phyloP scores from a whole-genome alignment of 2,113 vertebrate species.

The Cebidichthys violaceus region DNA sequence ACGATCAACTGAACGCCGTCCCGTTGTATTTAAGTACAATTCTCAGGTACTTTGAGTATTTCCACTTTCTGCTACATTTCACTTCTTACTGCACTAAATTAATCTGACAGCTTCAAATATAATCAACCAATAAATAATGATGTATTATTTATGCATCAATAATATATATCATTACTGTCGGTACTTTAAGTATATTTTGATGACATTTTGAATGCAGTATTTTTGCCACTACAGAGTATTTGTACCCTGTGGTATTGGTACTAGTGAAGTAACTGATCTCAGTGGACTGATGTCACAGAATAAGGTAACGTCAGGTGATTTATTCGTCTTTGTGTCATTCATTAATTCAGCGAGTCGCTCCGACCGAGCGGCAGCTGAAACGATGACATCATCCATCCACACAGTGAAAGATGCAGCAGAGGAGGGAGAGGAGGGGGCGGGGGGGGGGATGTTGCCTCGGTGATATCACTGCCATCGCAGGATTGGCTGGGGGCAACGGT shows the following conservation, averaged over 20 bases:
- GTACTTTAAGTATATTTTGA: background rate
- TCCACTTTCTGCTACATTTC: too few relatives aligned
- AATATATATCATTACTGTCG: background rate
- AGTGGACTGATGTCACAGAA: background rate
- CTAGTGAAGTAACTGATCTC: background rate
- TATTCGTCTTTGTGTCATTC: background rate
- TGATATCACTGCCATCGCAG: constrained; percentile 87
- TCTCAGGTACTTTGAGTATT: too few relatives aligned
- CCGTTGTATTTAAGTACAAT: too few relatives aligned
- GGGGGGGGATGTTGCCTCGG: constrained; percentile 73
- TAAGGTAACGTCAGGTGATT: background rate
- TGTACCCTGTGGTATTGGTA: background rate
- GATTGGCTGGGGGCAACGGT: constrained; percentile 91
- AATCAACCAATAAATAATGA: background rate
- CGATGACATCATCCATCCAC: constrained; percentile 84
- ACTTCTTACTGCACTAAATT: too few relatives aligned
- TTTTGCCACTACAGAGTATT: too few relatives aligned
- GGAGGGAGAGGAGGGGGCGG: constrained; percentile 68
- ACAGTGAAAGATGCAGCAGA: constrained; percentile 86
- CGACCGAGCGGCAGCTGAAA: constrained; percentile 44
- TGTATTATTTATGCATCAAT: background rate
- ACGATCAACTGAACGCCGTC: too few relatives aligned
- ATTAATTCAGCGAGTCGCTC: background rate
- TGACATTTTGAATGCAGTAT: background rate
- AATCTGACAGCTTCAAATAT: background rate